phyloP scores from a whole-genome alignment of 2,888 invertebrate genomes.

The Anagyrus pseudococci region DNA sequence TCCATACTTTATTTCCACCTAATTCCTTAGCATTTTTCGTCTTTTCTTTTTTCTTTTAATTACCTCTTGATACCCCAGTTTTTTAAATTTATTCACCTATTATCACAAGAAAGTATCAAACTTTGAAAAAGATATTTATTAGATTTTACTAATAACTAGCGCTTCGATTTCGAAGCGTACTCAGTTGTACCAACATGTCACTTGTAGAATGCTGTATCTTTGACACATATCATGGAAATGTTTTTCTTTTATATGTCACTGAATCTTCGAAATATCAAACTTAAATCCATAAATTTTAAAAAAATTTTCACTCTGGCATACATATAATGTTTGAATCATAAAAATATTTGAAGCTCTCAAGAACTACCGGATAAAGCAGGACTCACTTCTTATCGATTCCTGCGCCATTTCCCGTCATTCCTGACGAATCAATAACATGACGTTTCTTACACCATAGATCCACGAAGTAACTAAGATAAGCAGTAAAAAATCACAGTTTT shows the following conservation, averaged over 20 bases:
- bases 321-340: conserved; percentile 44
- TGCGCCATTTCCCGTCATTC: conserved; percentile 61
- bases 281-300: not conserved
- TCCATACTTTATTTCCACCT: not conserved
- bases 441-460: not conserved
- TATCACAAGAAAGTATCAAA: no score
- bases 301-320: not conserved
- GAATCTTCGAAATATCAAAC: not conserved
- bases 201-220: not conserved
- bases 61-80: not conserved
- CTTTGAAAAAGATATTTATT: not conserved
- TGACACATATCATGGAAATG: no score
- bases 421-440: conserved; percentile 56
- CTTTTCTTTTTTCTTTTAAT: not conserved
- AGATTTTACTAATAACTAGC: not conserved
- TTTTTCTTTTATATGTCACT: not conserved
- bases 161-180: not conserved
- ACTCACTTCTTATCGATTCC: conserved; percentile 58
- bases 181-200: conserved; percentile 45
- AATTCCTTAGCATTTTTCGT: not conserved
- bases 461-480: no score
- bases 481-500: no score
- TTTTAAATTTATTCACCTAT: no score
- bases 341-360: conserved; percentile 57
- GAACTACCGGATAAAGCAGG: conserved; percentile 40